Evolutionary conservation across 1,140 invertebrate genomes (phyloP).

Genomic region (Ladona fulva): DNA sequence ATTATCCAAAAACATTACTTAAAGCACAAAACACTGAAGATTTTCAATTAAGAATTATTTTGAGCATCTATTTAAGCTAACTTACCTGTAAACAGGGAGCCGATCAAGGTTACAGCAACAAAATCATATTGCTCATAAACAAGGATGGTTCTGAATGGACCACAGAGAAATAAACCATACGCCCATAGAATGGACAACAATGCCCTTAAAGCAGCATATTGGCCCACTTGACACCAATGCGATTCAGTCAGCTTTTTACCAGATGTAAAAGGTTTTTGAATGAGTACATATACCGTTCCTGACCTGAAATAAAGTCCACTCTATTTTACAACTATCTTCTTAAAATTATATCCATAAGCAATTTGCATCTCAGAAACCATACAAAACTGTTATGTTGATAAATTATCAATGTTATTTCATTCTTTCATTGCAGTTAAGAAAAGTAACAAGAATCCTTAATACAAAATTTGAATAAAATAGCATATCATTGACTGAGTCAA

Average conservation of each 20-base stretch:
- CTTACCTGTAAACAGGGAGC: conserved; percentile 20
- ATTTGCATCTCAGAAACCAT: too few species aligned
- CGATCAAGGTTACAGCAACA: conserved; percentile 19
- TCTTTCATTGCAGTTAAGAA: too few species aligned
- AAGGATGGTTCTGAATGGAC: conserved; percentile 20
- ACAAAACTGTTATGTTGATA: too few species aligned
- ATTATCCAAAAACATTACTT: too few species aligned
- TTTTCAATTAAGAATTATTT: too few species aligned
- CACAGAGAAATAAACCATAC: conserved; percentile 19
- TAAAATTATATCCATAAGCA: too few species aligned
- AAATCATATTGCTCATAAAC: conserved; percentile 21
- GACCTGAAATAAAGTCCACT: conserved; percentile 19
- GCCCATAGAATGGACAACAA: conserved; percentile 15
- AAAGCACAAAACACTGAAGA: too few species aligned
- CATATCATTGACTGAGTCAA: too few species aligned
- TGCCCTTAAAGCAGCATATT: conserved; percentile 16
- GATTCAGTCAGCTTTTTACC: conserved; percentile 14
- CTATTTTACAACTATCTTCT: too few species aligned
- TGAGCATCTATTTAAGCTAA: not conserved
- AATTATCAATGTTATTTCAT: too few species aligned
- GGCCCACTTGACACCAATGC: conserved; percentile 18
- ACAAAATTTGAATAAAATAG: too few species aligned
- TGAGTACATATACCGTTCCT: conserved; percentile 16
- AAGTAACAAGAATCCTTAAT: too few species aligned
- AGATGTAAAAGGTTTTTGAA: conserved; percentile 18